Evolutionary conservation across 2,113 vertebrate genomes (phyloP).

Genomic region (Pedionomus torquatus): DNA sequence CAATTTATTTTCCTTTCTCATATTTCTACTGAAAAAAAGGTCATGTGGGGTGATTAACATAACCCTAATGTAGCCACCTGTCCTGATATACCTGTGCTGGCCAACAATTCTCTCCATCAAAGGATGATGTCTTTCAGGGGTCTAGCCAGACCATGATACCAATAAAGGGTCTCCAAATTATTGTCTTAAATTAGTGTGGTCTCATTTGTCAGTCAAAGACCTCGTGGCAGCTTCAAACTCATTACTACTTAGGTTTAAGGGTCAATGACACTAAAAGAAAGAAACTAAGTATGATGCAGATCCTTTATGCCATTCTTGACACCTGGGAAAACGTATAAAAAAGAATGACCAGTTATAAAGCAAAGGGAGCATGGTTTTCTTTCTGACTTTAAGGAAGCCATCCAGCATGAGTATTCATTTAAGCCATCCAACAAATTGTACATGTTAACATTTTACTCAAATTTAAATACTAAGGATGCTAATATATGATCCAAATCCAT

Average conservation of each 20-base stretch:
- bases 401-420: fast-evolving
- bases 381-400: not conserved
- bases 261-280: not conserved
- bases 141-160: not conserved
- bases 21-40: not conserved
- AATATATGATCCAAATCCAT: not conserved
- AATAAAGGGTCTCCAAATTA: not conserved
- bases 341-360: not conserved
- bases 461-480: not conserved
- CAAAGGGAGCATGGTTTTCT: not conserved
- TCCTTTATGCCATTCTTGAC: no score
- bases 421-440: no score
- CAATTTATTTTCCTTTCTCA: not conserved
- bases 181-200: not conserved
- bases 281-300: not conserved
- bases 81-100: not conserved
- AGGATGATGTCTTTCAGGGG: not conserved
- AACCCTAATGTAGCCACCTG: not conserved
- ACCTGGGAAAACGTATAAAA: not conserved
- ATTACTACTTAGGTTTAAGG: not conserved
- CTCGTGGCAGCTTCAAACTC: not conserved
- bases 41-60: not conserved
- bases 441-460: not conserved
- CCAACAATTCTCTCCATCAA: not conserved
- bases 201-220: not conserved